Evolutionary conservation across 2,888 invertebrate genomes (phyloP).

Genomic region (Stenurella melanura): DNA sequence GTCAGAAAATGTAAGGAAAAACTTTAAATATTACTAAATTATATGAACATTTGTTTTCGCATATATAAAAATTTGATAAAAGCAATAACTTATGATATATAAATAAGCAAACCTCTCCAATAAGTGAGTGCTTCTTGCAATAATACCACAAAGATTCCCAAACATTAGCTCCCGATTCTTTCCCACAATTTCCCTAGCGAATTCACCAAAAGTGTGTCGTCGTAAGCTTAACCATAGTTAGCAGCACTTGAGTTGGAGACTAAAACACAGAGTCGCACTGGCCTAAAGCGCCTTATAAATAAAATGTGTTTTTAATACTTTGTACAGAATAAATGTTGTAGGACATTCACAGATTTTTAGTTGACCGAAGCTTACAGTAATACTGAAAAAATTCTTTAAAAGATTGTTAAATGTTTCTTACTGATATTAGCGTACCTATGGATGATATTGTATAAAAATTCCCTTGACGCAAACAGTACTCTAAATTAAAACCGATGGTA

Average conservation of each 20-base stretch:
- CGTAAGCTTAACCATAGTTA: conserved; percentile 55
- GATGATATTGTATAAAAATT: too few relatives aligned
- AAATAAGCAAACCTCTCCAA: conserved; percentile 12
- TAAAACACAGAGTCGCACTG: conserved; percentile 57
- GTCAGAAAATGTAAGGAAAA: too few relatives aligned
- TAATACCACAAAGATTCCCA: conserved; percentile 50
- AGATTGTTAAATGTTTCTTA: too few relatives aligned
- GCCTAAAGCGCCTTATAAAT: background rate
- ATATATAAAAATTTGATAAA: background rate
- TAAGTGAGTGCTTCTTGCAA: conserved; percentile 54
- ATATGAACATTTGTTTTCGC: background rate
- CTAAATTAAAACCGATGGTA: too few relatives aligned
- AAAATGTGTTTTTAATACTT: background rate
- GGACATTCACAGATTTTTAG: too few relatives aligned
- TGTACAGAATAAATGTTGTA: too few relatives aligned
- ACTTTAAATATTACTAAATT: background rate
- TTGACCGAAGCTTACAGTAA: too few relatives aligned
- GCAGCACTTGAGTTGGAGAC: conserved; percentile 56
- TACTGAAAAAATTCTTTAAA: too few relatives aligned
- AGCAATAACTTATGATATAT: background rate
- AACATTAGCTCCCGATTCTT: conserved; percentile 56
- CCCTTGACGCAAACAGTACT: too few relatives aligned
- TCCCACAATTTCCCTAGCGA: conserved; percentile 54
- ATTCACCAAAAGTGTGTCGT: conserved; percentile 56
- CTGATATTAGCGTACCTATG: too few relatives aligned